phyloP scores from a whole-genome alignment of 1,140 invertebrate genomes.

The Heliconius himera region DNA sequence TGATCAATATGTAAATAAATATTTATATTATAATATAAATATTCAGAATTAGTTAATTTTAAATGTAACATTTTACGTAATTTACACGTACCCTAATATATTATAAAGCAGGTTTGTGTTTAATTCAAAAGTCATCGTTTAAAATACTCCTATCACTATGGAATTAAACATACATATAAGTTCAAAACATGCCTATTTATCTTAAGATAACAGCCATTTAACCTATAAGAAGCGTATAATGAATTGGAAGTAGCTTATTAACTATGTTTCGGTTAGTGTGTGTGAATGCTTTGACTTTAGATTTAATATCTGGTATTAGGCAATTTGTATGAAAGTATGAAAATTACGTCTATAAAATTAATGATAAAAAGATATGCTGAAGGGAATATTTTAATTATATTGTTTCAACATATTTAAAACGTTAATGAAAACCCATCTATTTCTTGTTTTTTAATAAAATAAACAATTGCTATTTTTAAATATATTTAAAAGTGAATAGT shows the following conservation, averaged over 20 bases:
- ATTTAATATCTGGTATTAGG: constrained; percentile 7
- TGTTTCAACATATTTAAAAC: background rate
- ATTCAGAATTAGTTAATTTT: background rate
- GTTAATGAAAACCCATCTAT: background rate
- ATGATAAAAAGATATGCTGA: background rate
- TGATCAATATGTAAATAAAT: background rate
- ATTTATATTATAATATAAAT: background rate
- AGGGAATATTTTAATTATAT: background rate
- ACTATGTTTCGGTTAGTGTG: background rate
- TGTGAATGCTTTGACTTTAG: background rate
- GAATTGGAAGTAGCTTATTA: constrained; percentile 9
- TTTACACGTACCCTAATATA: background rate
- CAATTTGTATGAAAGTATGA: constrained; percentile 6
- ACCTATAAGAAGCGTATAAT: constrained; percentile 9
- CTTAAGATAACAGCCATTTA: background rate
- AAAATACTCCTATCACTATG: background rate
- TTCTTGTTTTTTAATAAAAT: background rate
- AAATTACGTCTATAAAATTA: background rate
- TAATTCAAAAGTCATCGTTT: background rate
- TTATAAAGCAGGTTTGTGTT: background rate
- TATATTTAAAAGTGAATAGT: background rate
- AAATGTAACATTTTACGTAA: background rate
- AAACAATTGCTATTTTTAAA: background rate
- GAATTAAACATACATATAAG: constrained; percentile 1
- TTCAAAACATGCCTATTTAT: constrained; percentile 1